These are phyloP conservation scores for Panagrolaimus sp. DNA, from an alignment of 1,140 invertebrate genomes.

Conservation along the genomic window DNA sequence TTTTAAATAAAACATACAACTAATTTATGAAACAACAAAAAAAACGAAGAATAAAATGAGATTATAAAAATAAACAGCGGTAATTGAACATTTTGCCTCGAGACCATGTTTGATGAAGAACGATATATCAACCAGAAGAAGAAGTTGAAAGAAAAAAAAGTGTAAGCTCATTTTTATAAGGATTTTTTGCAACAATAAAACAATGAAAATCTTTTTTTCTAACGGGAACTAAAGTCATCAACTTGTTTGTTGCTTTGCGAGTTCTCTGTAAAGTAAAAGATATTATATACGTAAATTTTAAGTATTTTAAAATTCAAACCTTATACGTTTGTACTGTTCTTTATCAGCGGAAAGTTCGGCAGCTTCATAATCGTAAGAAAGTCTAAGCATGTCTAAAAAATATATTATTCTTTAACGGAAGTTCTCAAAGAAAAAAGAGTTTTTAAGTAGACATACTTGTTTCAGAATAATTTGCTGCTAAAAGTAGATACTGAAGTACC, in stretches of 20 bases:
- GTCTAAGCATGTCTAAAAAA: slow-evolving; percentile 69
- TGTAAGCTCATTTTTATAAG: too few species aligned
- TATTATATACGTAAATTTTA: background rate
- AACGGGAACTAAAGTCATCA: background rate
- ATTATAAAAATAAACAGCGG: too few species aligned
- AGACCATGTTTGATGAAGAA: too few species aligned
- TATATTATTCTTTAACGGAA: slow-evolving; percentile 21
- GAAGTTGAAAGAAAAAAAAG: too few species aligned
- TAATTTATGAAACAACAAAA: too few species aligned
- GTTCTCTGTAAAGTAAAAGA: slow-evolving; percentile 3
- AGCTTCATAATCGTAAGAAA: slow-evolving; percentile 80
- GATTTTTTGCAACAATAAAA: background rate
- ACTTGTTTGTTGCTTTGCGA: slow-evolving; percentile 1
- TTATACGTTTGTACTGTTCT: slow-evolving; percentile 75
- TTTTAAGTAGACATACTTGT: slow-evolving; percentile 66
- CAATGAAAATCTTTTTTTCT: background rate
- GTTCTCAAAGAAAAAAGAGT: background rate
- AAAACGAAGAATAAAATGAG: too few species aligned
- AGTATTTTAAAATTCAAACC: slow-evolving; percentile 60
- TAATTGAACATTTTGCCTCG: too few species aligned
- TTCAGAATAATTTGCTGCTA: slow-evolving; percentile 73
- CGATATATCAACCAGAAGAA: too few species aligned
- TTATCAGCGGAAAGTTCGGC: slow-evolving; percentile 78
- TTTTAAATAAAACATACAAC: too few species aligned
- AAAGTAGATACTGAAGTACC: slow-evolving; percentile 74